Percentiles rank a stretch among this genome's conserved stretches.
These are phyloP conservation scores for Papilio helenus DNA, from an alignment of 1,140 invertebrate species.

Conservation along the genomic window DNA sequence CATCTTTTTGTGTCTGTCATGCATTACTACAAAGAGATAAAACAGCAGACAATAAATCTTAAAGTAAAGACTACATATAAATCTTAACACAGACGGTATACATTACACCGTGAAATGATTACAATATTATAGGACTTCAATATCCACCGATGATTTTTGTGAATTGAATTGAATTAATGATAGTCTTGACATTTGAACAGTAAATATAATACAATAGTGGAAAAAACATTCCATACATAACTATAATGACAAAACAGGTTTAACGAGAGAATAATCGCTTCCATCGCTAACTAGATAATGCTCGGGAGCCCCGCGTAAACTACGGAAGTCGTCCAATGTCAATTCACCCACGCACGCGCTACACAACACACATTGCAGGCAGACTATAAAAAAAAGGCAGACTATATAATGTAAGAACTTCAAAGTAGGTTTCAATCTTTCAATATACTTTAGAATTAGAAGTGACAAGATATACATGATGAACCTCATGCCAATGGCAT, in stretches of 20 bases:
- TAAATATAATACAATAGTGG: not conserved
- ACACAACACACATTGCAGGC: not conserved
- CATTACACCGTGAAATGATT: not conserved
- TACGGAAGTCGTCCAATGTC: conserved; percentile 34
- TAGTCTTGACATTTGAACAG: too few species aligned
- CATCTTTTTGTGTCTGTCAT: conserved; percentile 15
- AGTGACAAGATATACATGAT: not conserved
- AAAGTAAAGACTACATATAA: not conserved
- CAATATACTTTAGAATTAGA: not conserved
- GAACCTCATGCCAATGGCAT: too few species aligned
- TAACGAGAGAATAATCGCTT: conserved; percentile 32
- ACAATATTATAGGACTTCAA: too few species aligned
- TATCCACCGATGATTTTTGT: too few species aligned
- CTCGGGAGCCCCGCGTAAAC: conserved; percentile 30
- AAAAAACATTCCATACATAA: conserved; percentile 26
- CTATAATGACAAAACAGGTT: conserved; percentile 17
- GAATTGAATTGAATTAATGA: too few species aligned
- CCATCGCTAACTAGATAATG: conserved; percentile 36
- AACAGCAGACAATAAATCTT: not conserved
- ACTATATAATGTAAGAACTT: not conserved
- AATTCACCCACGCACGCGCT: conserved; percentile 24
- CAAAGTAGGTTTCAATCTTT: not conserved
- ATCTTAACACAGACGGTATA: not conserved
- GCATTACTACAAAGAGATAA: conserved; percentile 11
- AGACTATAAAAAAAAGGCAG: not conserved